phyloP scores from a whole-genome alignment of 1,140 invertebrate species.

The Heterodera carotae region DNA sequence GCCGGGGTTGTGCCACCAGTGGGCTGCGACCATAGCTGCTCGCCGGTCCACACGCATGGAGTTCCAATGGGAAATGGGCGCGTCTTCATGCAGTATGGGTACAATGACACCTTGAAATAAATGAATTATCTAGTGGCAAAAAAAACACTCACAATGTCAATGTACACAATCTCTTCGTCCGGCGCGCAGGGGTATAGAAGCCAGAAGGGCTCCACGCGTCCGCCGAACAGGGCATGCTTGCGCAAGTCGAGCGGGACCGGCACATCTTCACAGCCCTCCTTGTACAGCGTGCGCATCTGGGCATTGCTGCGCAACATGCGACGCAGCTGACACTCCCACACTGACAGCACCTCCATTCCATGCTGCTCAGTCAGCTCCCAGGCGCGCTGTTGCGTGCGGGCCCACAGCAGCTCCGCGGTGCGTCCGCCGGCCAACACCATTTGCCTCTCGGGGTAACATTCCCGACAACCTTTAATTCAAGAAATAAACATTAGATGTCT shows the following conservation, averaged over 20 bases:
- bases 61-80: background rate
- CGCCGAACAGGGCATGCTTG: background rate
- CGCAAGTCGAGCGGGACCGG: background rate
- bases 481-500: no score
- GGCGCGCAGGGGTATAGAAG: background rate
- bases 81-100: slow-evolving; percentile 23
- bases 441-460: slow-evolving; percentile 8
- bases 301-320: background rate
- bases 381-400: background rate
- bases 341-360: slow-evolving; percentile 13
- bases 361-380: background rate
- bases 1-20: no score
- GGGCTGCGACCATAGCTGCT: background rate
- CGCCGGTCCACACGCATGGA: slow-evolving; percentile 1
- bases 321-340: slow-evolving; percentile 1
- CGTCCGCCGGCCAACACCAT: slow-evolving; percentile 10
- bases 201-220: background rate
- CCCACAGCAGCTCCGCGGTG: slow-evolving; percentile 14
- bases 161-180: background rate
- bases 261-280: background rate
- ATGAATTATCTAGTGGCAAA: background rate
- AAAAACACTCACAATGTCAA: background rate
- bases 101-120: background rate
- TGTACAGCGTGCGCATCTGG: background rate
- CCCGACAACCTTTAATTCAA: slow-evolving; percentile 4